Percentiles rank a stretch among this genome's conserved stretches.
phyloP scores from a whole-genome alignment of 2,888 invertebrate genomes.

The Azorinus chamasolen region DNA sequence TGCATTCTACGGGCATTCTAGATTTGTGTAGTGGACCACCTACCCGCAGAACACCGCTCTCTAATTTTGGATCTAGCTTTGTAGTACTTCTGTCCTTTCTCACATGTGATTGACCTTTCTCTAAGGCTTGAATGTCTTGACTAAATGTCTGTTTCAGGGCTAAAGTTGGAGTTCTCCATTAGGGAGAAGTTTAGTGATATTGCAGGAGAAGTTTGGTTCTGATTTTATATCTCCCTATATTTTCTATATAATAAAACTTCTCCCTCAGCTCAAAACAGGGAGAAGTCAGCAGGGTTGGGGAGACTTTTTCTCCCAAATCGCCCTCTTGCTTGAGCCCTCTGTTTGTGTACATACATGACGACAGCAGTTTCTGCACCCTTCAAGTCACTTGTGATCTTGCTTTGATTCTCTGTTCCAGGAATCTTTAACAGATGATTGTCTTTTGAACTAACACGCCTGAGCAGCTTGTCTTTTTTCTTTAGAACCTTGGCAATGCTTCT shows the following conservation, averaged over 20 bases:
- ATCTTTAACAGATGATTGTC: too few species aligned
- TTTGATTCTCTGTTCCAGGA: neutral
- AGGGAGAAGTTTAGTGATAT: too few species aligned
- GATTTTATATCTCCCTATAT: too few species aligned
- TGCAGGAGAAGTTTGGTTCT: too few species aligned
- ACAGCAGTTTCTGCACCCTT: conserved; percentile 3
- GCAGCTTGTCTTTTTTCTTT: conserved; percentile 9
- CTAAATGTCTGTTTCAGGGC: too few species aligned
- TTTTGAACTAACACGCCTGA: neutral
- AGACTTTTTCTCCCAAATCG: too few species aligned
- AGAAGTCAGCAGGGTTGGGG: too few species aligned
- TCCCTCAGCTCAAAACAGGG: too few species aligned
- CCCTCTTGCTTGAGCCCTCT: too few species aligned
- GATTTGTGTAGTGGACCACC: conserved; percentile 24
- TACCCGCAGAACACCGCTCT: conserved; percentile 21
- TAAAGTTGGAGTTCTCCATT: too few species aligned
- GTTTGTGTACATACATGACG: conserved; percentile 18
- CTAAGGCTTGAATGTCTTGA: conserved; percentile 5
- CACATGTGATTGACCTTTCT: neutral
- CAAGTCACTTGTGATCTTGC: neutral
- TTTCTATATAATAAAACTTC: too few species aligned
- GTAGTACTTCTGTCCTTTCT: conserved; percentile 6
- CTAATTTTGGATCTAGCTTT: conserved; percentile 32
- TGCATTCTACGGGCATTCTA: conserved; percentile 11
- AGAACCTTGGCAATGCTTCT: conserved; percentile 17